phyloP scores from a whole-genome alignment of 2,797 vertebrate genomes.

The Gymnopithys bicolor region DNA sequence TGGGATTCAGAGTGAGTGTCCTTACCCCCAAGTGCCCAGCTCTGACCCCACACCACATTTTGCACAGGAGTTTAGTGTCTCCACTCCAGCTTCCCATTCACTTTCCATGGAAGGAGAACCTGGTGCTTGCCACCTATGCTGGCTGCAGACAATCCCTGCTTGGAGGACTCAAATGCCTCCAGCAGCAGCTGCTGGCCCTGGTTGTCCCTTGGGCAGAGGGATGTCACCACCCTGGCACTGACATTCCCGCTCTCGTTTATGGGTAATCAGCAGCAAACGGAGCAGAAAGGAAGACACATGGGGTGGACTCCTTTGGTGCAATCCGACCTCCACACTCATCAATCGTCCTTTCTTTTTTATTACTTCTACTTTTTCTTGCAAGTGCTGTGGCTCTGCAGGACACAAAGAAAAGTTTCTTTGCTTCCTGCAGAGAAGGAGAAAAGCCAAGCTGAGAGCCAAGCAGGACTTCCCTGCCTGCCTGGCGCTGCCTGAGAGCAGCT shows the following conservation, averaged over 20 bases:
- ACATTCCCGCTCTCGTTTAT: background rate
- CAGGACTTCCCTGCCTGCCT: background rate
- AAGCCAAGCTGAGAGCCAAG: background rate
- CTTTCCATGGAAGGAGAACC: background rate
- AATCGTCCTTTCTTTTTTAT: background rate
- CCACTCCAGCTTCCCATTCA: background rate
- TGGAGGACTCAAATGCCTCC: background rate
- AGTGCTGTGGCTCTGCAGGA: background rate
- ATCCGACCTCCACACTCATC: background rate
- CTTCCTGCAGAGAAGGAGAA: background rate
- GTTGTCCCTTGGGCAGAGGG: background rate
- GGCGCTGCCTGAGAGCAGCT: background rate
- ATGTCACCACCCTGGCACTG: rapidly evolving
- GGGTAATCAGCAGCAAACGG: background rate
- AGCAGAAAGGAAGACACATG: background rate
- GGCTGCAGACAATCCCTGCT: background rate
- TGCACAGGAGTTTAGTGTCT: background rate
- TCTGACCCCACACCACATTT: rapidly evolving
- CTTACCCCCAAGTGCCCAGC: rapidly evolving
- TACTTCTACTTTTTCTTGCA: background rate
- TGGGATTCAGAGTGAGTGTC: background rate
- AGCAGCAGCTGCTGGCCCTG: background rate
- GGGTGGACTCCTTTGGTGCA: background rate
- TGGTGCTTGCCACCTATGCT: background rate
- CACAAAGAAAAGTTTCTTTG: constrained; percentile 7